Conservation (phyloP, 2,113 vertebrate genomes). For the Recurvirostra avosetta region DNA sequence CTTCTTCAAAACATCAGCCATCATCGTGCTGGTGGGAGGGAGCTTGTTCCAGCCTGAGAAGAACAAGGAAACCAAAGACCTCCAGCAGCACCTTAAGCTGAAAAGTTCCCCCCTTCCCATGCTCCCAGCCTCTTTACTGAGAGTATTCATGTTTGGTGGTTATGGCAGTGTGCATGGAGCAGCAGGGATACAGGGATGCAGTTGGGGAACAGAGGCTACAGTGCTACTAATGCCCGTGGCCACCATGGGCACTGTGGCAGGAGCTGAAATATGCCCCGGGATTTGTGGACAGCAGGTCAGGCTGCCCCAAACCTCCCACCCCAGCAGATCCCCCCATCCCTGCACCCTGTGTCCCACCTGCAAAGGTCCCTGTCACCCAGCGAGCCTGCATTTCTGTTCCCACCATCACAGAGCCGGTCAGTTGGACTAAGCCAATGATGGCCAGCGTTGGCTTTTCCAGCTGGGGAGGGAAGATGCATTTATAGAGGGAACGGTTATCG, state of each 20-base stretch:
- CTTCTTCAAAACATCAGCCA: constrained; percentile 51
- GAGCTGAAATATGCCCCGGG: neutral
- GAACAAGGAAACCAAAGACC: neutral
- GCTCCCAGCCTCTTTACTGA: neutral
- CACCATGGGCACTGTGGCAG: accelerated
- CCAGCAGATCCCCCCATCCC: neutral
- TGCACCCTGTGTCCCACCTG: constrained; percentile 69
- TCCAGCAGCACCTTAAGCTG: neutral
- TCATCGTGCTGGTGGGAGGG: constrained; percentile 62
- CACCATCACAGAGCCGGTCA: constrained; percentile 78
- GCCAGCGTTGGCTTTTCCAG: constrained; percentile 82
- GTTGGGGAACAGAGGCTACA: neutral
- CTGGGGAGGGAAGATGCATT: constrained; percentile 78
- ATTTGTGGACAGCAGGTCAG: neutral
- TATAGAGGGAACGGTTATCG: constrained; percentile 76
- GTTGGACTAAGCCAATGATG: constrained; percentile 78
- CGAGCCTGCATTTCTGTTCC: constrained; percentile 87
- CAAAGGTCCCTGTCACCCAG: constrained; percentile 85
- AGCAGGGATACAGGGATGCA: neutral
- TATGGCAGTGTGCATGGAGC: accelerated
- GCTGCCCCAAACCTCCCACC: neutral
- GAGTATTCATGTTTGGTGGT: neutral
- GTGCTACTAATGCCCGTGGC: neutral
- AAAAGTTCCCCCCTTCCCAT: neutral
- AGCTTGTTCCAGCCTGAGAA: constrained; percentile 66